phyloP scores from a whole-genome alignment of 2,113 vertebrate species.

The Okapia johnstoni region DNA sequence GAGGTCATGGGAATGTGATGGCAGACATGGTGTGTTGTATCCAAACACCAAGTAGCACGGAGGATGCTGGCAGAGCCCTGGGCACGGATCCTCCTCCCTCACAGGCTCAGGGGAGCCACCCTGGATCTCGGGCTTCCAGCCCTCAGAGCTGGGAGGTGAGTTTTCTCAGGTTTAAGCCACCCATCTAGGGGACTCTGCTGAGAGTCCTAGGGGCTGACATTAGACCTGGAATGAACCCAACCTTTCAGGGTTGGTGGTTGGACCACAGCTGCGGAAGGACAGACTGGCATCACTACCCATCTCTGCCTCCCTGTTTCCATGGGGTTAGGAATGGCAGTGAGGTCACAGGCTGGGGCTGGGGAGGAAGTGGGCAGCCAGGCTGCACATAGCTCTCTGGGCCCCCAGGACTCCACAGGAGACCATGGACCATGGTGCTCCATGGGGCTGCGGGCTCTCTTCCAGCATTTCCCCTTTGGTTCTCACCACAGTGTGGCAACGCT shows the following conservation, averaged over 20 bases:
- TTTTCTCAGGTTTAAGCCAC: background rate
- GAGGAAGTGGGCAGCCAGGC: fast-evolving
- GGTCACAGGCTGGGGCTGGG: fast-evolving
- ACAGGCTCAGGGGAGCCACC: fast-evolving
- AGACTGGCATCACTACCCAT: background rate
- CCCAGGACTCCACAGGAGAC: fast-evolving
- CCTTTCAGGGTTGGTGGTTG: fast-evolving
- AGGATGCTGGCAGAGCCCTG: fast-evolving
- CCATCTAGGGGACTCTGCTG: fast-evolving
- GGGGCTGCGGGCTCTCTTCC: fast-evolving
- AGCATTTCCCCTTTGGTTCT: background rate
- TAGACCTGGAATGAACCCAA: fast-evolving
- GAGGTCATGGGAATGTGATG: fast-evolving
- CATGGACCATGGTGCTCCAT: fast-evolving
- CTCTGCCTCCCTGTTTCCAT: fast-evolving
- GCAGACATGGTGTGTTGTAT: fast-evolving
- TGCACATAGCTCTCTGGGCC: fast-evolving
- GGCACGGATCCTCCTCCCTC: background rate
- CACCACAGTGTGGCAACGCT: fast-evolving
- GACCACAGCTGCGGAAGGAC: background rate
- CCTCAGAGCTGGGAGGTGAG: background rate
- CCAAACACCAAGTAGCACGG: fast-evolving
- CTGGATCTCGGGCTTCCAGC: background rate
- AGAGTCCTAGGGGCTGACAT: background rate
- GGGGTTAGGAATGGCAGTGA: background rate